Evolutionary conservation across 2,797 vertebrate species (phyloP).

Genomic region (Galagoides demidoff): DNA sequence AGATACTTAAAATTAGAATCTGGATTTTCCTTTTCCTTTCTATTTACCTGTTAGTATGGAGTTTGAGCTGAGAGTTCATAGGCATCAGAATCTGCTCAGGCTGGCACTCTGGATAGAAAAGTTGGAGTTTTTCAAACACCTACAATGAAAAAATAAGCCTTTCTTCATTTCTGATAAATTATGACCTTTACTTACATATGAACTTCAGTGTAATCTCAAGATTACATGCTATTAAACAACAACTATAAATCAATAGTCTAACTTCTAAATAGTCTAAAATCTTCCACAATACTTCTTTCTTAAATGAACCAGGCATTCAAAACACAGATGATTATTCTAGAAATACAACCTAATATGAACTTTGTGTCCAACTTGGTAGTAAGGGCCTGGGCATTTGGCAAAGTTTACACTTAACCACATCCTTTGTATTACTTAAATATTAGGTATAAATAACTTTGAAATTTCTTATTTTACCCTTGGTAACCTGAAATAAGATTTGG

Average conservation of each 20-base stretch:
- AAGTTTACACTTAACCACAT: not conserved
- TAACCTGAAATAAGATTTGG: slow-evolving; percentile 33
- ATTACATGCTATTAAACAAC: not conserved
- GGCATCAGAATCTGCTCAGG: slow-evolving; percentile 86
- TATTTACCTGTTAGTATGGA: slow-evolving; percentile 85
- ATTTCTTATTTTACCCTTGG: slow-evolving; percentile 46
- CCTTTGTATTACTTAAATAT: slow-evolving; percentile 27
- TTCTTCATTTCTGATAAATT: slow-evolving; percentile 43
- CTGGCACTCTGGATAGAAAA: slow-evolving; percentile 79
- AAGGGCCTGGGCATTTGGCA: not conserved
- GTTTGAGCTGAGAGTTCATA: slow-evolving; percentile 86
- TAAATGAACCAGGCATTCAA: not conserved
- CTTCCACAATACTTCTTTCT: not conserved
- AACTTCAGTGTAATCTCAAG: not conserved
- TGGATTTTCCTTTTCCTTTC: not conserved
- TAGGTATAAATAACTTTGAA: slow-evolving; percentile 26
- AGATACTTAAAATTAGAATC: not conserved
- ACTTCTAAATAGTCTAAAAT: not conserved
- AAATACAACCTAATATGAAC: not conserved
- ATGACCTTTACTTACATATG: not conserved
- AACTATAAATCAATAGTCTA: not conserved
- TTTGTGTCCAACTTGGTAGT: not conserved
- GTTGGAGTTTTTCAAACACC: slow-evolving; percentile 87
- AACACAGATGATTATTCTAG: not conserved
- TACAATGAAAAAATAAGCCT: slow-evolving; percentile 71